Conservation (phyloP, 2,113 vertebrate species). For the Elaphurus davidianus region DNA sequence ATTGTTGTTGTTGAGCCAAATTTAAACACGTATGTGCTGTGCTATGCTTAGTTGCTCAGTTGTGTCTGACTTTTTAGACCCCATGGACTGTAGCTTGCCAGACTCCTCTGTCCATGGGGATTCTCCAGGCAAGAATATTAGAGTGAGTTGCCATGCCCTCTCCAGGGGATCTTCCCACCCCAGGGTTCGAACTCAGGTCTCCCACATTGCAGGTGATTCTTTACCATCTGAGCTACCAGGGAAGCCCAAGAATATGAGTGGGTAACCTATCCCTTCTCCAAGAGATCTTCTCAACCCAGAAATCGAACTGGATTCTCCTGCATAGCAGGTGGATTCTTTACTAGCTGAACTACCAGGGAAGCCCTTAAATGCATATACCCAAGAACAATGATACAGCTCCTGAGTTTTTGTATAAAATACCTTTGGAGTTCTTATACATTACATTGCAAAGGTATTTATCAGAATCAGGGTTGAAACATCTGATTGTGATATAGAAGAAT, state of each 20-base stretch:
- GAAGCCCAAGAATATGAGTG: not conserved
- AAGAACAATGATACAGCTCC: not conserved
- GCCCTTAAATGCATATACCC: not conserved
- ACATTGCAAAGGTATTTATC: not conserved
- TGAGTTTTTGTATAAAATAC: not conserved
- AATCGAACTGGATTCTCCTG: not conserved
- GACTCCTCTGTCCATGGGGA: not conserved
- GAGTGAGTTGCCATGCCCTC: not conserved
- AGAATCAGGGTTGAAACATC: not conserved
- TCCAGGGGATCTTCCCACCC: not conserved
- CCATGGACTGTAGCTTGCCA: not conserved
- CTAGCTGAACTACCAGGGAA: not conserved
- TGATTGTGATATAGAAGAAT: not conserved
- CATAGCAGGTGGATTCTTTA: not conserved
- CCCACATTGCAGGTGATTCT: not conserved
- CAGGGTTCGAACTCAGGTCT: not conserved
- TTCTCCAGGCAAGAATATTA: not conserved
- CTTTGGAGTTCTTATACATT: not conserved
- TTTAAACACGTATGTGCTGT: not conserved
- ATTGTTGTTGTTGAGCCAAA: not conserved
- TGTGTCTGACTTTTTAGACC: not conserved
- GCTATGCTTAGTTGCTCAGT: not conserved
- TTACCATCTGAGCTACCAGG: not conserved
- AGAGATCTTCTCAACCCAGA: not conserved
- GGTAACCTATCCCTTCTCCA: not conserved